Evolutionary conservation across 1,140 invertebrate species (phyloP).

Genomic region (Varroa destructor): DNA sequence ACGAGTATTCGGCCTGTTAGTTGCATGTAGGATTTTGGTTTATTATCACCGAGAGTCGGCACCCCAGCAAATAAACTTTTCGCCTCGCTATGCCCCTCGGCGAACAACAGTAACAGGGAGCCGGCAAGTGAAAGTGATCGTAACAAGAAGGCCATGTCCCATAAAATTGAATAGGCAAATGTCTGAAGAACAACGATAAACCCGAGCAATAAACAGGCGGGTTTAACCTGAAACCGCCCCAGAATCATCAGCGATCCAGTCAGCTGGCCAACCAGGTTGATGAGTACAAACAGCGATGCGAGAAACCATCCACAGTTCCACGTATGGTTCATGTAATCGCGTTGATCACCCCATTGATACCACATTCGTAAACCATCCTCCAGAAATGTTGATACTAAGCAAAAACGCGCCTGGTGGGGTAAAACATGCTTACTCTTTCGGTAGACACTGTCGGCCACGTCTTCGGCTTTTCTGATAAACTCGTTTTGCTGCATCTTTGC

Average conservation of each 20-base stretch:
- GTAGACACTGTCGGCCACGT: conserved; percentile 85
- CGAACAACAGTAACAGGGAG: conserved; percentile 78
- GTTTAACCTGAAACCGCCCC: conserved; percentile 73
- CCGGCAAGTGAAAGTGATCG: conserved; percentile 76
- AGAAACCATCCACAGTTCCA: conserved; percentile 93
- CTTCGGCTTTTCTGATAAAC: conserved; percentile 76
- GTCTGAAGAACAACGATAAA: conserved; percentile 92
- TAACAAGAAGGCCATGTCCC: conserved; percentile 87
- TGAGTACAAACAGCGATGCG: conserved; percentile 75
- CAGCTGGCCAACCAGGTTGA: conserved; percentile 89
- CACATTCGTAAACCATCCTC: conserved; percentile 99
- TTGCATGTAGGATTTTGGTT: conserved; percentile 92
- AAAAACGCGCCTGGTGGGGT: conserved; percentile 85
- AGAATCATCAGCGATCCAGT: conserved; percentile 91
- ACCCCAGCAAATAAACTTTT: conserved; percentile 89
- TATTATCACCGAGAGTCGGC: conserved; percentile 86
- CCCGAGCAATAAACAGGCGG: conserved; percentile 85
- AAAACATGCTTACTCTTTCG: conserved; percentile 81
- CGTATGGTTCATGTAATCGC: conserved; percentile 93
- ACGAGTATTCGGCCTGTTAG: conserved; percentile 83
- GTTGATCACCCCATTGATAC: conserved; percentile 94
- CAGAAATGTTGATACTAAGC: conserved; percentile 96
- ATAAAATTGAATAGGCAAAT: conserved; percentile 91
- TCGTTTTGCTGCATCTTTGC: conserved; percentile 58
- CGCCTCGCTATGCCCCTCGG: conserved; percentile 81